phyloP scores from a whole-genome alignment of 2,888 invertebrate genomes.

The Nemotelus pantherinus region DNA sequence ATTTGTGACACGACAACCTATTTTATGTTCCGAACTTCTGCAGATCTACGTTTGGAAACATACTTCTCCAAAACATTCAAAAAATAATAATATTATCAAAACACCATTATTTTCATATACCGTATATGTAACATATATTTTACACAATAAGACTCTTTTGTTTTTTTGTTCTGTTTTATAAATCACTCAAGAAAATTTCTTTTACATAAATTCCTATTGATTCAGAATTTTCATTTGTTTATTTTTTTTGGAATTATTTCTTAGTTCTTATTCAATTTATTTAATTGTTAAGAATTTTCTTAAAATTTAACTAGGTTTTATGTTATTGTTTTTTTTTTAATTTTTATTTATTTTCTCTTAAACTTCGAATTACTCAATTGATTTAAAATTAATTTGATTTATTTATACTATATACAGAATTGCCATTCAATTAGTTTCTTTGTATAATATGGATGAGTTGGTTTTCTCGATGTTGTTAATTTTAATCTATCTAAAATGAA shows the following conservation, averaged over 20 bases:
- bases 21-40: too few species aligned
- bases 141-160: constrained; percentile 49
- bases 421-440: neutral
- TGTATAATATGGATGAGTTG: constrained; percentile 6
- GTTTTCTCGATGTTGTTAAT: constrained; percentile 33
- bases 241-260: constrained; percentile 35
- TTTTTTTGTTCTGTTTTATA: constrained; percentile 25
- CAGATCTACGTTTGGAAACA: too few species aligned
- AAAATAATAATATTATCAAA: too few species aligned
- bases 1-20: too few species aligned
- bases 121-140: constrained; percentile 50
- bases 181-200: constrained; percentile 50
- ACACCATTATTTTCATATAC: constrained; percentile 23
- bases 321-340: constrained; percentile 25
- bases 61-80: too few species aligned
- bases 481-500: constrained; percentile 49
- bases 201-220: constrained; percentile 41
- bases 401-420: constrained; percentile 46
- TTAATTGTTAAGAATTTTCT: constrained; percentile 36
- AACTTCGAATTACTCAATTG: neutral
- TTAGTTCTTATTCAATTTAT: constrained; percentile 16
- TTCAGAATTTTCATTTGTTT: constrained; percentile 38
- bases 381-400: constrained; percentile 19
- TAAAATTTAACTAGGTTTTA: constrained; percentile 38
- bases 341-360: constrained; percentile 7